phyloP scores from a whole-genome alignment of 2,113 vertebrate genomes.

The Myrmophylax atrothorax region DNA sequence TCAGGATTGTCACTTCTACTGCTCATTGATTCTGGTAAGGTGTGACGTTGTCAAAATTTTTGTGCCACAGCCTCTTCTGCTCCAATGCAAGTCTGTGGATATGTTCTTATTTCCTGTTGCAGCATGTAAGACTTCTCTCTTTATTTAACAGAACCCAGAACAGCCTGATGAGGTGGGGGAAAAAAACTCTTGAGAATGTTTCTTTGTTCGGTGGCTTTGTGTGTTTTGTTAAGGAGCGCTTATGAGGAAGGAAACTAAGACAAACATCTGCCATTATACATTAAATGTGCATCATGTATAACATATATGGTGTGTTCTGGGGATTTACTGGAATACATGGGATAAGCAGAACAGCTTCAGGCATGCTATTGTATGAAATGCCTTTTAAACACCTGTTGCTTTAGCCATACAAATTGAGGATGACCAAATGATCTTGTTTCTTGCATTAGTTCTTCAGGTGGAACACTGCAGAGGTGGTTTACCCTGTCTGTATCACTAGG shows the following conservation, averaged over 20 bases:
- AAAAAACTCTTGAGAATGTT: not conserved
- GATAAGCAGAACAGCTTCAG: not conserved
- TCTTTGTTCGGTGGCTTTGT: not conserved
- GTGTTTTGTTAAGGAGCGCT: not conserved
- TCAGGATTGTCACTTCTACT: not conserved
- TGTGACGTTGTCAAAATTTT: not conserved
- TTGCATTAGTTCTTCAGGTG: rapidly evolving
- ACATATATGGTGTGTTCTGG: rapidly evolving
- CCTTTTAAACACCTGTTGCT: not conserved
- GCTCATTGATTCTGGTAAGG: not conserved
- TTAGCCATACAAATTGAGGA: not conserved
- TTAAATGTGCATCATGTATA: rapidly evolving
- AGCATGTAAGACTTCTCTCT: not conserved
- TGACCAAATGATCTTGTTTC: not conserved
- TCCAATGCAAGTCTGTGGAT: not conserved
- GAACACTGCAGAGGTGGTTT: not conserved
- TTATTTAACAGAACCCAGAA: not conserved
- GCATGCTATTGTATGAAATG: not conserved
- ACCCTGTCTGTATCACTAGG: not conserved
- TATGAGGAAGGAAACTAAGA: not conserved
- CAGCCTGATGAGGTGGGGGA: not conserved
- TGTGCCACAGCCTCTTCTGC: not conserved
- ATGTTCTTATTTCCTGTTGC: not conserved
- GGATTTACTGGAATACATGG: not conserved
- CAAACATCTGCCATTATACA: rapidly evolving